Base-by-base conservation (phyloP, 2,888 invertebrate species). In the Acronicta aceris region DNA sequence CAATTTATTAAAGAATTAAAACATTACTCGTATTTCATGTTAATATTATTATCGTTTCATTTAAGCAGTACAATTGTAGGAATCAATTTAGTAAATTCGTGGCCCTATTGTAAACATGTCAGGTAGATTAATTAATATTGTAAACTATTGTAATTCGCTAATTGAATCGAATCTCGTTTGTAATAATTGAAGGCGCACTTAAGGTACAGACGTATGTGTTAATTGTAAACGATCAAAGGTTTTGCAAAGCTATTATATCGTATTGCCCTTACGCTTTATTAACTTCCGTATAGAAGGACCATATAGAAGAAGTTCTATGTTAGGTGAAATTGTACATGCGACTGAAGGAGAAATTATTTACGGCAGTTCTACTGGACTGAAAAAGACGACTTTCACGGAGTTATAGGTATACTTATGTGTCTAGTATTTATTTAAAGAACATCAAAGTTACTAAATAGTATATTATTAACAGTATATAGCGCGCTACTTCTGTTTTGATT, bases 91-190 rank as follows among this genome's bases (percentile, higher is more conserved):
- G 50, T 70, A 15, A 42, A 73, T 73, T 65, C 55, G 42, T 56
- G 49, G 21, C 50, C 52, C 67, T 27, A 42, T 61, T 59, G 75
- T 78, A 75, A 79, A 80, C 79, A 79, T 81, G 78, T 71, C 79
- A 77, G 40, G 45, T 61, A 60, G 51, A 59, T 71, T 77, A 79
- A 81, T 81, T 77, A 76, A 81, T 81, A 71, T 74, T 70, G 65
- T 74, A 74, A 74, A 70, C 66, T 67, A 71, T 66, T 71, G 77
- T 74, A 58, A 76, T 69, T 72, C 53, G 48, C 56, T 71, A 71
- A 80, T 76, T 77, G 70, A 69, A 75, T 67, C 12, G 60, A 41
- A 40, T 59, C 41, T 56, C 52, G 51, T 49, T 58, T 43, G 16
- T 38, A 48, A 65, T 65, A 36, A 57, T 52, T 67, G 47, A 54